Percentiles rank a stretch among this genome's conserved stretches.
phyloP scores from a whole-genome alignment of 1,140 invertebrate genomes.

The Drosophila varians region DNA sequence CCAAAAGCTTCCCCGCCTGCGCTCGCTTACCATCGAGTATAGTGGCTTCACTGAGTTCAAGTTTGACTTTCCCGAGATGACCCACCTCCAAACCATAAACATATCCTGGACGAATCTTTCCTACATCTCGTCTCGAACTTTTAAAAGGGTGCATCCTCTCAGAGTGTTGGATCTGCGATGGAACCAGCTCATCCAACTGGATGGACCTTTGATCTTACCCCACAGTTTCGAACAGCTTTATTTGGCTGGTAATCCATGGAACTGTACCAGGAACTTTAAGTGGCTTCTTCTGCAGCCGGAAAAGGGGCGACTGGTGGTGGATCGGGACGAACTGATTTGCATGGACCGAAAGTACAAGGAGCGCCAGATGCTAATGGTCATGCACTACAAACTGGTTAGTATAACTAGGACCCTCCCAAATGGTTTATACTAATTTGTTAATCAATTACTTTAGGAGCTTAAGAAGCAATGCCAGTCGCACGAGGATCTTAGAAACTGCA shows the following conservation, averaged over 20 bases:
- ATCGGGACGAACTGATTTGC: conserved; percentile 85
- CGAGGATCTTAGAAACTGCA: conserved; percentile 69
- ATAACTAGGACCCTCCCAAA: too few relatives aligned
- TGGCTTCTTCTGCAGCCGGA: conserved; percentile 85
- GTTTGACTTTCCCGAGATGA: conserved; percentile 80
- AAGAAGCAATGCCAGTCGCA: conserved; percentile 61
- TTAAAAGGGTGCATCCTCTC: conserved; percentile 77
- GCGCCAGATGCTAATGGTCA: conserved; percentile 84
- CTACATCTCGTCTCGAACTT: conserved; percentile 73
- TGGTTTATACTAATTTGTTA: neutral
- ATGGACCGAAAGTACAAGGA: conserved; percentile 84
- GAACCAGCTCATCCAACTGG: conserved; percentile 83
- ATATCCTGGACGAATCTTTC: conserved; percentile 84
- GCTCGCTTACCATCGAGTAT: conserved; percentile 77
- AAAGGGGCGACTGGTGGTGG: conserved; percentile 83
- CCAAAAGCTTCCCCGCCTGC: conserved; percentile 70
- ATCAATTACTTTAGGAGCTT: conserved; percentile 58
- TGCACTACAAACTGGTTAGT: conserved; percentile 85
- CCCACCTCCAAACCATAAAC: conserved; percentile 82
- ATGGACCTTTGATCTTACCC: conserved; percentile 74
- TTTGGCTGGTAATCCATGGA: conserved; percentile 85
- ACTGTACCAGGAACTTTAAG: conserved; percentile 85
- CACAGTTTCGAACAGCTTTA: conserved; percentile 80
- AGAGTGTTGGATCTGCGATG: conserved; percentile 84
- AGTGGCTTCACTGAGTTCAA: conserved; percentile 80